Percentiles rank a stretch among this genome's conserved stretches.
Evolutionary conservation across 2,888 invertebrate species (phyloP).

Genomic region (Leucania comma): DNA sequence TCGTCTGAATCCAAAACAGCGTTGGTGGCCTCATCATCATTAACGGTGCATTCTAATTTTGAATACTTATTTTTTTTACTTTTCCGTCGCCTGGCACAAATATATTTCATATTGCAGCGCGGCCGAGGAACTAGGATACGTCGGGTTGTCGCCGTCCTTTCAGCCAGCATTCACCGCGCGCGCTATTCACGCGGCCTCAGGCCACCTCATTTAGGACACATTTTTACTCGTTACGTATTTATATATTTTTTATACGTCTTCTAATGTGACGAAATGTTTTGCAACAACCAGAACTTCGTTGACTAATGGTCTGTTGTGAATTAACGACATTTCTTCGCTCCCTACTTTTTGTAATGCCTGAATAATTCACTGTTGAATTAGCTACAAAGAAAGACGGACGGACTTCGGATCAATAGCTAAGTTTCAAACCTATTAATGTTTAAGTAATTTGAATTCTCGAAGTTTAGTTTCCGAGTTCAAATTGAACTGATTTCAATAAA

Average conservation of each 20-base stretch:
- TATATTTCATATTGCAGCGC: constrained; percentile 38
- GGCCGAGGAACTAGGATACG: constrained; percentile 59
- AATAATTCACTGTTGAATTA: constrained; percentile 30
- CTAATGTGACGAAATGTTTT: constrained; percentile 50
- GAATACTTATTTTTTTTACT: constrained; percentile 30
- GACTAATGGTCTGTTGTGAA: constrained; percentile 25
- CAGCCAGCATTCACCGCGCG: constrained; percentile 52
- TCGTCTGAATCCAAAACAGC: neutral
- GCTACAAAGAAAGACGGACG: constrained; percentile 7
- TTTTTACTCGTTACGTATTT: constrained; percentile 56
- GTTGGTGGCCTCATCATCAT: constrained; percentile 20
- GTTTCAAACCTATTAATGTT: constrained; percentile 40
- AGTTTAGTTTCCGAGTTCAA: constrained; percentile 30
- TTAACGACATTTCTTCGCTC: constrained; percentile 23
- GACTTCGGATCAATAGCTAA: constrained; percentile 11
- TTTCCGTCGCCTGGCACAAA: constrained; percentile 35
- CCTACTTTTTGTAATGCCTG: constrained; percentile 16
- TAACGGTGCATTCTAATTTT: constrained; percentile 41
- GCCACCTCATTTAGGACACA: constrained; percentile 63
- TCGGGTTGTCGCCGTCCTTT: constrained; percentile 54
- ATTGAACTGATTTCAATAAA: constrained; percentile 46
- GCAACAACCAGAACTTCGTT: constrained; percentile 14
- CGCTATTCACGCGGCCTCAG: constrained; percentile 59
- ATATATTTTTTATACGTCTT: constrained; percentile 34
- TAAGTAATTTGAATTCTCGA: constrained; percentile 25